phyloP scores from a whole-genome alignment of 2,888 invertebrate genomes.

The Eupithecia inturbata region DNA sequence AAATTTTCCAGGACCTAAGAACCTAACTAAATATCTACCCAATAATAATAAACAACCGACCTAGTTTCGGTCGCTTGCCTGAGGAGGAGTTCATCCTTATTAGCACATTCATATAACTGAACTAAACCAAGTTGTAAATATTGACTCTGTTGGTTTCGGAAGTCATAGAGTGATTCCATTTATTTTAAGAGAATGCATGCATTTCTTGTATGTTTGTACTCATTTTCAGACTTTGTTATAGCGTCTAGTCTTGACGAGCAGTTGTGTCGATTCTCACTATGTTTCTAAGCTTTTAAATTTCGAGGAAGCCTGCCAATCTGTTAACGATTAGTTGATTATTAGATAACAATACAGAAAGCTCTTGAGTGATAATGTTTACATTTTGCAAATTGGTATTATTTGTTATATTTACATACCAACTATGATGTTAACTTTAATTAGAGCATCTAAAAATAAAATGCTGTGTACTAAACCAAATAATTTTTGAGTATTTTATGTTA shows the following conservation, averaged over 20 bases:
- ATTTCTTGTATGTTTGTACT: slow-evolving; percentile 82
- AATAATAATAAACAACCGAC: too few species aligned
- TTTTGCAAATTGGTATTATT: slow-evolving; percentile 46
- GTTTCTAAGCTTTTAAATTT: slow-evolving; percentile 70
- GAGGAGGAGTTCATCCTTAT: slow-evolving; percentile 14
- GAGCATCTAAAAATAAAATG: slow-evolving; percentile 60
- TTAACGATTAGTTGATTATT: slow-evolving; percentile 14
- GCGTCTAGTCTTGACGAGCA: slow-evolving; percentile 81
- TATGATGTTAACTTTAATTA: slow-evolving; percentile 41
- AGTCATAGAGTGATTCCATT: slow-evolving; percentile 82
- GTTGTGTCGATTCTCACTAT: slow-evolving; percentile 76
- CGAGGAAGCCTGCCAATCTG: slow-evolving; percentile 70
- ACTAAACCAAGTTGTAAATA: slow-evolving; percentile 65
- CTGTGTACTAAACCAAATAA: slow-evolving; percentile 81
- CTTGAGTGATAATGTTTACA: slow-evolving; percentile 17
- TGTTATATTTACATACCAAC: slow-evolving; percentile 40
- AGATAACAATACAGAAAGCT: background rate
- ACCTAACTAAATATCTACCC: background rate
- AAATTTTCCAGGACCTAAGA: background rate
- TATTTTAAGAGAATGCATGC: slow-evolving; percentile 83
- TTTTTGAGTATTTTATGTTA: slow-evolving; percentile 46
- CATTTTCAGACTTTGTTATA: slow-evolving; percentile 75
- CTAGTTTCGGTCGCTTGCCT: too few species aligned
- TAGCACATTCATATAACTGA: slow-evolving; percentile 23
- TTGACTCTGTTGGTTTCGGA: slow-evolving; percentile 72